Evolutionary conservation across 2,888 invertebrate genomes (phyloP).

Genomic region (Lithophane socia): DNA sequence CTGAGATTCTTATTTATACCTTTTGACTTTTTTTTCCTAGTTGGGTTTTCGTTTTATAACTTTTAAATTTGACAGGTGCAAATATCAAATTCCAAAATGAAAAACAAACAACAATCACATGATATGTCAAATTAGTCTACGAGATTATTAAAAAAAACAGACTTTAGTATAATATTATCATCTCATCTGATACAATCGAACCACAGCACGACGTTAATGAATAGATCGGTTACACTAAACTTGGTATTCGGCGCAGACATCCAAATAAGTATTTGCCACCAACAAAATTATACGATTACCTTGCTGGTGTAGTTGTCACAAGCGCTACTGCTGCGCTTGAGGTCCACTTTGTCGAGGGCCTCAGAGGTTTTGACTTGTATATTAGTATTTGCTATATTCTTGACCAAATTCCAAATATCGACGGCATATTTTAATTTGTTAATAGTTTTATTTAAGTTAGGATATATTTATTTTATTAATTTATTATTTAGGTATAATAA

Average conservation of each 20-base stretch:
- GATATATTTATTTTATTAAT: neutral
- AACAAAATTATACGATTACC: neutral
- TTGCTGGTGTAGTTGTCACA: neutral
- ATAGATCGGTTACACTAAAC: slow-evolving; percentile 26
- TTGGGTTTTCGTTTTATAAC: too few relatives aligned
- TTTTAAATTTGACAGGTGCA: too few relatives aligned
- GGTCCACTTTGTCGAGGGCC: neutral
- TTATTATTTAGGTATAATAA: neutral
- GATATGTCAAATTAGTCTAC: too few relatives aligned
- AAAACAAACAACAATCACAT: too few relatives aligned
- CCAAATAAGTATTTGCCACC: neutral
- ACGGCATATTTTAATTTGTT: neutral
- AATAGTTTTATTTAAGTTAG: neutral
- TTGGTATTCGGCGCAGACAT: slow-evolving; percentile 7
- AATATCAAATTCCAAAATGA: too few relatives aligned
- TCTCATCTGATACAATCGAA: slow-evolving; percentile 20
- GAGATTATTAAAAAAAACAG: too few relatives aligned
- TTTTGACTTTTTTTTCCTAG: too few relatives aligned
- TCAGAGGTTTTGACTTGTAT: too few relatives aligned
- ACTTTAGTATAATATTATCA: too few relatives aligned
- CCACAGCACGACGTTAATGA: slow-evolving; percentile 6
- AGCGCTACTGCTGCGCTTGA: neutral
- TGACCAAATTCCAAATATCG: neutral
- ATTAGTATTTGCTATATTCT: neutral
- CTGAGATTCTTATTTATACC: too few relatives aligned